Conservation (phyloP, 2,113 vertebrate species). For the Corythornis vintsioides region DNA sequence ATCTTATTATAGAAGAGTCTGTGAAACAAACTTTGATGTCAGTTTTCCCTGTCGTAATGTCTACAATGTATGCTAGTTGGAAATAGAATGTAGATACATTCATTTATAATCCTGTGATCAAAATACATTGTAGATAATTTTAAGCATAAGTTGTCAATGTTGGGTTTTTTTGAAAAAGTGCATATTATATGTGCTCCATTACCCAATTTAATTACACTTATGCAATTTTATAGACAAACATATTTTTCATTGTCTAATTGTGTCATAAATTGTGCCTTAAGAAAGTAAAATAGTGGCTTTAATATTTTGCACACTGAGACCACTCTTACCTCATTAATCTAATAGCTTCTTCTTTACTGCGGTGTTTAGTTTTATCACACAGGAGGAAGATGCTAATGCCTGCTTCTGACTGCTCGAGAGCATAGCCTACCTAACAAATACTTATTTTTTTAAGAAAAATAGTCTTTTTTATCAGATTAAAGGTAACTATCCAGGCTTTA, state of each 20-base stretch:
- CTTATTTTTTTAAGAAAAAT: constrained; percentile 9
- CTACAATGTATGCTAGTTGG: not conserved
- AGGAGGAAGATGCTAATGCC: not conserved
- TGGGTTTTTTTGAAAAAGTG: not conserved
- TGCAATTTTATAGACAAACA: not conserved
- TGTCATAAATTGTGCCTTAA: not conserved
- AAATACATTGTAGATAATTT: not conserved
- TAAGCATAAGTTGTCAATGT: not conserved
- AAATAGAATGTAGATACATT: not conserved
- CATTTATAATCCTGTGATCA: not conserved
- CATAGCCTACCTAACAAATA: not conserved
- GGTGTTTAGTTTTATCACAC: not conserved
- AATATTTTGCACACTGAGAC: not conserved
- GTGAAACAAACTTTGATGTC: not conserved
- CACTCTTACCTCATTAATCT: not conserved
- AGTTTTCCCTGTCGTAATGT: not conserved
- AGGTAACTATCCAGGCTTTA: not conserved
- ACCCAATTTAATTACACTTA: constrained; percentile 26
- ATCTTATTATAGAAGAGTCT: not conserved
- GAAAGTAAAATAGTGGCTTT: not conserved
- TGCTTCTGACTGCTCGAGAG: not conserved
- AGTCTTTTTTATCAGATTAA: not conserved
- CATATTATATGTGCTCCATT: not conserved
- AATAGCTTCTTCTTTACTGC: not conserved
- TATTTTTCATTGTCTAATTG: constrained; percentile 14